Conservation (phyloP, 2,888 invertebrate genomes). For the Nudaria mundana region DNA sequence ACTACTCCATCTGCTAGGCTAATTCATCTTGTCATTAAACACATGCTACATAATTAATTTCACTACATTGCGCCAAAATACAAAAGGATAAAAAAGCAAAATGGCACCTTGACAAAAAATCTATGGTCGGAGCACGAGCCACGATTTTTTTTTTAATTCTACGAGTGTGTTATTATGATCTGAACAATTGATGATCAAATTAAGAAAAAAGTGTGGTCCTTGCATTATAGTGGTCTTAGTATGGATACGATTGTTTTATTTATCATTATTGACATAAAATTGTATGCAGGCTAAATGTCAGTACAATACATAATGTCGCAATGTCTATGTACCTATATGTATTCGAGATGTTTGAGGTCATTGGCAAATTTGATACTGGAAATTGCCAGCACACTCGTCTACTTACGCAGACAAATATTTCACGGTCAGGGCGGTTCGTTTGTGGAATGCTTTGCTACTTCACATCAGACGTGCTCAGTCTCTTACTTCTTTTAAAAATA, state of each 20-base stretch:
- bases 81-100: slow-evolving; percentile 51
- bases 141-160: slow-evolving; percentile 48
- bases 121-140: slow-evolving; percentile 68
- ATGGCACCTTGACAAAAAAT: slow-evolving; percentile 40
- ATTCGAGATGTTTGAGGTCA: no score
- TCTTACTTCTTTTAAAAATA: no score
- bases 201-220: slow-evolving; percentile 58
- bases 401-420: no score
- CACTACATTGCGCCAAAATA: slow-evolving; percentile 55
- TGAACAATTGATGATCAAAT: slow-evolving; percentile 73
- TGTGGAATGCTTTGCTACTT: no score
- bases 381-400: no score
- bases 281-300: no score
- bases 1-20: slow-evolving; percentile 49
- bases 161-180: slow-evolving; percentile 52
- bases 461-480: no score
- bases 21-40: slow-evolving; percentile 51
- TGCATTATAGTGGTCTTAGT: slow-evolving; percentile 25
- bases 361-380: no score
- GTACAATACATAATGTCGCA: no score
- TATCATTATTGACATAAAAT: neutral
- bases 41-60: slow-evolving; percentile 68
- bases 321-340: no score
- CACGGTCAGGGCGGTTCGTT: no score
- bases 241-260: slow-evolving; percentile 41